Percentiles rank a stretch among this genome's conserved stretches.
These are phyloP conservation scores for Paratilapia polleni DNA, from an alignment of 2,113 vertebrate species.

Conservation along the genomic window DNA sequence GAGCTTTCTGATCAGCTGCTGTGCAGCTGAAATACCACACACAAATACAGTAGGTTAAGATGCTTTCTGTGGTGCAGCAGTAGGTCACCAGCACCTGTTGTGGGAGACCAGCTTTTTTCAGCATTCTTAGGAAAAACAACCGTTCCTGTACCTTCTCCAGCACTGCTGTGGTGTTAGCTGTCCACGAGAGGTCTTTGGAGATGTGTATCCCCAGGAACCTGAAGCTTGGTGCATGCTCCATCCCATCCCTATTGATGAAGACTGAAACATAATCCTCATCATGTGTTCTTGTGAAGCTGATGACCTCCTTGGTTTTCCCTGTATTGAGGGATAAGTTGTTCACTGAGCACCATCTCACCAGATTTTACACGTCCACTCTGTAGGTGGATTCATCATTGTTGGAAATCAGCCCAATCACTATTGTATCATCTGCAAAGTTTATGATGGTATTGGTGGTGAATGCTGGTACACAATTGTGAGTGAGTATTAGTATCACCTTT, in stretches of 20 bases:
- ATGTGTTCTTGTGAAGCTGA: background rate
- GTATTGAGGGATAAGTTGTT: background rate
- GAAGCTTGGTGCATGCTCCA: background rate
- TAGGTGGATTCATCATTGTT: background rate
- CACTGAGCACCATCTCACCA: background rate
- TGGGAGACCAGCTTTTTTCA: background rate
- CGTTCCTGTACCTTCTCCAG: background rate
- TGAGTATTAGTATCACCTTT: background rate
- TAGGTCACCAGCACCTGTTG: background rate
- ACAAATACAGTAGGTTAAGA: background rate
- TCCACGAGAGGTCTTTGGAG: too few species aligned
- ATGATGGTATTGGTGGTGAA: background rate
- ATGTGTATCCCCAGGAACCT: background rate
- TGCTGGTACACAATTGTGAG: background rate
- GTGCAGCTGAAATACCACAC: background rate
- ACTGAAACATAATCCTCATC: background rate
- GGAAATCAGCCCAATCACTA: background rate
- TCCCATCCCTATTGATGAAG: background rate
- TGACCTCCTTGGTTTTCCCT: background rate
- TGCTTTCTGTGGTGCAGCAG: too few species aligned
- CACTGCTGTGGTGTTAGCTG: background rate
- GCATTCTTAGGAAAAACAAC: background rate
- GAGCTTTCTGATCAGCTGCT: background rate
- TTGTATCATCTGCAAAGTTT: background rate
- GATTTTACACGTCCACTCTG: background rate